Evolutionary conservation across 1,140 invertebrate species (phyloP), one percentile per base, ranked within the genome.

Genomic region (Gonatopus flavifemur): DNA sequence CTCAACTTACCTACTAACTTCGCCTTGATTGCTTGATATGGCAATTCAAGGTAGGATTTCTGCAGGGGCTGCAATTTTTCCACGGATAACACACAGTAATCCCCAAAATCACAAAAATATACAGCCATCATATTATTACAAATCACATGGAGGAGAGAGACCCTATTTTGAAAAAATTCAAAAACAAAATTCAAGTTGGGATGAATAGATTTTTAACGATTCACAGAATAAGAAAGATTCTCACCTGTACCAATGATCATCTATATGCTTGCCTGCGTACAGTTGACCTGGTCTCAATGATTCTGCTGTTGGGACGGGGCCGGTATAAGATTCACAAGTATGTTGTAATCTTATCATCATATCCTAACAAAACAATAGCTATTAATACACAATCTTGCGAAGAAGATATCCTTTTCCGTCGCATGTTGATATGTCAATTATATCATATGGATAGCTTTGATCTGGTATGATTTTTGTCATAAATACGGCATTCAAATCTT

Each of bases 211-310:
- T 28, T 13, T 35, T 32, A n/a, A n/a, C n/a, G n/a, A n/a, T n/a
- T n/a, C n/a, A n/a, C n/a, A n/a, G n/a, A n/a, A 19, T 36, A 45
- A 43, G 36, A n/a, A 33, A 31, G 15, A 50, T 6, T 49, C n/a
- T 66, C 70, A 85, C 83, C 84, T 80, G 55, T 84, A 84, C 83
- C 83, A 86, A 16, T 69, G 49, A 13, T 79, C 74, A 55, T 82
- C 80, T 2, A 66, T 69, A 55, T 83, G 80, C 49, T 70, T 77
- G 2, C 77, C 82, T 13, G 82, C 82, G 58, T 81, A 85, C 3
- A 83, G 66, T 20, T 64, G 62, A 30, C 81, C 80, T 38, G 80
- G 77, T 42, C 67, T 70, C 8, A 77, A 52, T 10, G 67, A 70
- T 16, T 69, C 71, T 3, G 49, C 9, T 0, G 70, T 70, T 5